phyloP scores from a whole-genome alignment of 2,113 vertebrate species.

The Pseudorasbora parva region DNA sequence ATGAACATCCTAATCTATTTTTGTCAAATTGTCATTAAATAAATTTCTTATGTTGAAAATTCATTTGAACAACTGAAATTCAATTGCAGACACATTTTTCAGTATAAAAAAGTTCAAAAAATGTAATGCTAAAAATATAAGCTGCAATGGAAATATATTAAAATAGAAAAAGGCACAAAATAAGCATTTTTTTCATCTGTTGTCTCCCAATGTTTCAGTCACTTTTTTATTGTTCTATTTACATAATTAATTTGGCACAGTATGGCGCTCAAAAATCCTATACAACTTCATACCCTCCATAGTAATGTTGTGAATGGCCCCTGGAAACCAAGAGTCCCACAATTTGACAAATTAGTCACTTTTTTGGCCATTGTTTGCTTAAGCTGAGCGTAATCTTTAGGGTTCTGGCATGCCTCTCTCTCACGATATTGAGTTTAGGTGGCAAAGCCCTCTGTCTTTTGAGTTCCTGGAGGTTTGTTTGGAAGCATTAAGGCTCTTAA shows the following conservation, averaged over 20 bases:
- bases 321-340: slow-evolving; percentile 51
- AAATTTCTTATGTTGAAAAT: no score
- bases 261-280: neutral
- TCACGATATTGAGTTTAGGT: slow-evolving; percentile 75
- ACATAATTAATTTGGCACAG: neutral
- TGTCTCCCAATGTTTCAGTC: neutral
- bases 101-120: no score
- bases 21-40: no score
- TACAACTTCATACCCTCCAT: neutral
- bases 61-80: no score
- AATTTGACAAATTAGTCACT: slow-evolving; percentile 74
- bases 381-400: slow-evolving; percentile 71
- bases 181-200: neutral
- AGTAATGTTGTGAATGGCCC: slow-evolving; percentile 39
- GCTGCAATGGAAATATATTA: neutral
- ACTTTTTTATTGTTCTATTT: neutral
- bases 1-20: no score
- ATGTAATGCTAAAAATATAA: neutral
- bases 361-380: slow-evolving; percentile 69
- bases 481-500: slow-evolving; percentile 65
- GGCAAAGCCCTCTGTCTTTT: slow-evolving; percentile 74
- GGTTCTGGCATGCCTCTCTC: slow-evolving; percentile 75
- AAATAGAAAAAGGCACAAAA: no score
- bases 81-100: no score
- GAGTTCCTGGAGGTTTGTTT: slow-evolving; percentile 69